Evolutionary conservation across 2,113 vertebrate genomes (phyloP).

Genomic region (Callorhinus ursinus): DNA sequence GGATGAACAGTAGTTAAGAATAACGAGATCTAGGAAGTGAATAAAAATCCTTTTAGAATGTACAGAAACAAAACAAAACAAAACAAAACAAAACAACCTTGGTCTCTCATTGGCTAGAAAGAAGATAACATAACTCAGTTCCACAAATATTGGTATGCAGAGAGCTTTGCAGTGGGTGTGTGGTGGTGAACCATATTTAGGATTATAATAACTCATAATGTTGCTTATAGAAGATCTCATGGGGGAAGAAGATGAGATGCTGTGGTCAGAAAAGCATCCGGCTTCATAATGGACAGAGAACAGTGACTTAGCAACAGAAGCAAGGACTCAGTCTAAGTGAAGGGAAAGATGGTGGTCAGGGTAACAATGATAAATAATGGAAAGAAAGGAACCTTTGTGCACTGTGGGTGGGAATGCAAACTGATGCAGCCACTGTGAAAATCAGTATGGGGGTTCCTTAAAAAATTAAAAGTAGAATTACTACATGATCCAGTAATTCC

Average conservation of each 20-base stretch:
- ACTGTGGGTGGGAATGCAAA: background rate
- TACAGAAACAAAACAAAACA: background rate
- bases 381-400: background rate
- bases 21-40: background rate
- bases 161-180: background rate
- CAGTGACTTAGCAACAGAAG: background rate
- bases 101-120: background rate
- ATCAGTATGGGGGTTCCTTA: background rate
- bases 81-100: background rate
- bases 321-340: background rate
- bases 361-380: background rate
- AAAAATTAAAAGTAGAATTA: background rate
- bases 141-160: background rate
- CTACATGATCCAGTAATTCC: background rate
- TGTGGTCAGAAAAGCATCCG: background rate
- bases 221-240: background rate
- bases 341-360: background rate
- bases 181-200: background rate
- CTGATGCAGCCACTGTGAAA: background rate
- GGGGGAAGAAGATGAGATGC: background rate
- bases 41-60: slow-evolving; percentile 10
- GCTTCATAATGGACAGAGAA: background rate
- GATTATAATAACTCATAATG: background rate
- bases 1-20: background rate
- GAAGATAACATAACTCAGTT: background rate